phyloP scores from a whole-genome alignment of 2,113 vertebrate species.

The Notothenia rossii region DNA sequence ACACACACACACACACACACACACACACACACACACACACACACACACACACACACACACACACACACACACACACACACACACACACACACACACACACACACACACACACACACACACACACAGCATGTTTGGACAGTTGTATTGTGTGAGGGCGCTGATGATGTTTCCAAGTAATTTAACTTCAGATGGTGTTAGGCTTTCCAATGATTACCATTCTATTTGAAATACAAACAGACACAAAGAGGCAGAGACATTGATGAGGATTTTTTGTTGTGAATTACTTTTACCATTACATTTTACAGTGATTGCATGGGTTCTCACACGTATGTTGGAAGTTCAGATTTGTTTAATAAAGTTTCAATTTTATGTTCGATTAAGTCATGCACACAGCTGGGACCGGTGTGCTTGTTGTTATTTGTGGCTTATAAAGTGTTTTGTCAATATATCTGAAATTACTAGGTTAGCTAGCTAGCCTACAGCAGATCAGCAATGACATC shows the following conservation, averaged over 20 bases:
- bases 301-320: no score
- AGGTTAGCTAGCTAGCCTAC: no score
- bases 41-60: constrained; percentile 13
- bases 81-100: constrained; percentile 17
- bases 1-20: constrained; percentile 1
- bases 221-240: constrained; percentile 31
- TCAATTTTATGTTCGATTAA: no score
- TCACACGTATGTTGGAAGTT: no score
- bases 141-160: constrained; percentile 42
- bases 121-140: constrained; percentile 26
- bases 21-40: constrained; percentile 21
- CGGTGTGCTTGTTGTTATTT: no score
- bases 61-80: constrained; percentile 22
- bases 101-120: constrained; percentile 13
- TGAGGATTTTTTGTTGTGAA: background rate
- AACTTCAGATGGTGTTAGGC: constrained; percentile 53
- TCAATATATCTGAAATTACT: no score
- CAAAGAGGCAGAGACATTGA: background rate
- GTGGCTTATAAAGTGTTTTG: no score
- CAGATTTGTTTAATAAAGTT: no score
- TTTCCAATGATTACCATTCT: constrained; percentile 52
- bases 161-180: constrained; percentile 69
- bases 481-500: no score
- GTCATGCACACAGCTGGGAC: no score
- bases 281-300: no score